phyloP scores from a whole-genome alignment of 2,888 invertebrate genomes.

The Gibbula magus region DNA sequence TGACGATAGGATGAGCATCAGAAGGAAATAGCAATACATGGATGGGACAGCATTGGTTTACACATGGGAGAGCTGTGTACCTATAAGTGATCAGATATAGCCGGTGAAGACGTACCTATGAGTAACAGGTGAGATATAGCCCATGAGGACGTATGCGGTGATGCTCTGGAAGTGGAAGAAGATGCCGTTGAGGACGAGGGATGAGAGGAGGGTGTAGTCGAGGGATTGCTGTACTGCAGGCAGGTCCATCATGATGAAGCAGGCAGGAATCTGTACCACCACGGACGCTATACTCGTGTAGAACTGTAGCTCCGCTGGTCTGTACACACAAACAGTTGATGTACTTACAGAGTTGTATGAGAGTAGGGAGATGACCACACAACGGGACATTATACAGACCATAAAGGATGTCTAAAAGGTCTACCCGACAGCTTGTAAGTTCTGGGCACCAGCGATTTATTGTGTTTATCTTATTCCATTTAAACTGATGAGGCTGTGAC shows the following conservation, averaged over 20 bases:
- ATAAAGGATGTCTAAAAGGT: too few species aligned
- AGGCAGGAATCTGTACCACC: slow-evolving; percentile 84
- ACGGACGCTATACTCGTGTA: slow-evolving; percentile 86
- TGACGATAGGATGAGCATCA: too few species aligned
- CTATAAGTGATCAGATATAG: too few species aligned
- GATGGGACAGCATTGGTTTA: too few species aligned
- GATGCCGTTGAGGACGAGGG: slow-evolving; percentile 83
- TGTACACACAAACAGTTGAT: slow-evolving; percentile 72
- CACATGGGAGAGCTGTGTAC: too few species aligned
- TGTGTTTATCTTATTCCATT: too few species aligned
- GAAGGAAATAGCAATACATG: too few species aligned
- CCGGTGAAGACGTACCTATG: slow-evolving; percentile 75
- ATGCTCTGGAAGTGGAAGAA: slow-evolving; percentile 89
- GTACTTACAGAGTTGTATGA: too few species aligned
- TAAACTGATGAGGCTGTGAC: too few species aligned
- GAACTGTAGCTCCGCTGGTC: slow-evolving; percentile 86
- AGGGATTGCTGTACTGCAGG: slow-evolving; percentile 77
- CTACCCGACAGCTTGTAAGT: too few species aligned
- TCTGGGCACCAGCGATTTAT: too few species aligned
- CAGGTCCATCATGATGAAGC: slow-evolving; percentile 82
- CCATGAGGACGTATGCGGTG: slow-evolving; percentile 86
- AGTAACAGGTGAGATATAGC: slow-evolving; percentile 87
- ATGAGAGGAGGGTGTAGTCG: slow-evolving; percentile 77
- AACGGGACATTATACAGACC: too few species aligned
- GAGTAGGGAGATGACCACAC: not conserved